Evolutionary conservation across 35 echinoderm and acorn worm genomes (phyloP).

Genomic region (Lytechinus variegatus): DNA sequence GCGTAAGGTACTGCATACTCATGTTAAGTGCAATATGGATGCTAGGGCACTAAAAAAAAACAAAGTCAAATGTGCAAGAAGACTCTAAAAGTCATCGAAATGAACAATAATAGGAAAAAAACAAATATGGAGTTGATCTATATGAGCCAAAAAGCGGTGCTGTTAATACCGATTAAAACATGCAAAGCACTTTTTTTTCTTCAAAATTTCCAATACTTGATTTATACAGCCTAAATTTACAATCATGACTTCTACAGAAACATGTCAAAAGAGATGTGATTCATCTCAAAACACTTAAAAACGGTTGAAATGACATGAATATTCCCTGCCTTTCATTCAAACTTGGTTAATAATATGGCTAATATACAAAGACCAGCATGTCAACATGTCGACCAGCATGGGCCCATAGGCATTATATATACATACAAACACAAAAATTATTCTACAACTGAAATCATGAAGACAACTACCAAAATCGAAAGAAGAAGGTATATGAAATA

Average conservation of each 20-base stretch:
- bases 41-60: not conserved
- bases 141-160: not conserved
- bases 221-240: constrained; percentile 20
- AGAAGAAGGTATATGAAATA: constrained; percentile 14
- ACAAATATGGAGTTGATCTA: not conserved
- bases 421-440: not conserved
- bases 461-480: not conserved
- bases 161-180: not conserved
- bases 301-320: not conserved
- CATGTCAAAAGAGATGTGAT: not conserved
- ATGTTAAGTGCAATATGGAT: not conserved
- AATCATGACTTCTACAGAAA: constrained; percentile 2
- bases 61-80: not conserved
- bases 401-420: not conserved
- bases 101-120: not conserved
- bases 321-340: constrained; percentile 9
- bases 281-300: not conserved
- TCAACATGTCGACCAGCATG: not conserved
- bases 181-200: not conserved
- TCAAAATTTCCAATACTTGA: not conserved
- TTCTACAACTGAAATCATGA: not conserved
- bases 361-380: not conserved
- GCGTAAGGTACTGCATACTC: not conserved
- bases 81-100: not conserved
- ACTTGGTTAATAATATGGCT: constrained; percentile 19